Evolutionary conservation across 2,113 vertebrate species (phyloP).

Genomic region (Clarias magur): DNA sequence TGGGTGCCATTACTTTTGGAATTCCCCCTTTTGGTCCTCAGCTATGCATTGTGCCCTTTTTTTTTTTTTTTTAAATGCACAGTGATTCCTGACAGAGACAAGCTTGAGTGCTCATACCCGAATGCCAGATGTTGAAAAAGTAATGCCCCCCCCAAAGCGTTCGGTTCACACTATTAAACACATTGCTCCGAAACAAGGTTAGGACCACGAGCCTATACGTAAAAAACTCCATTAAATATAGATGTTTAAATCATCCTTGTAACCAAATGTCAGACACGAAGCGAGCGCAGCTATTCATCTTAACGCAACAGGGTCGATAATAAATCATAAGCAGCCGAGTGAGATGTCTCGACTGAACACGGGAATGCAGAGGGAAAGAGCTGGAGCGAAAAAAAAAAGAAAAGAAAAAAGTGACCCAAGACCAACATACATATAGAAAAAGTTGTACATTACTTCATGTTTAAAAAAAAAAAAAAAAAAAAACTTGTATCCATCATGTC

Average conservation of each 20-base stretch:
- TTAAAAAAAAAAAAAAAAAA: constrained; percentile 35
- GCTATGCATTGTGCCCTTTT: background rate
- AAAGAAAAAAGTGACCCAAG: background rate
- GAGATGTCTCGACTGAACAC: constrained; percentile 20
- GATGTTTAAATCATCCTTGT: constrained; percentile 22
- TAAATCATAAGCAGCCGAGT: constrained; percentile 26
- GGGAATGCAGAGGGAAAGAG: constrained; percentile 18
- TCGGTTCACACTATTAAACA: background rate
- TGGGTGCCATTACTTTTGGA: background rate
- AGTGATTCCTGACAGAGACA: constrained; percentile 47
- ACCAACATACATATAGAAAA: constrained; percentile 32
- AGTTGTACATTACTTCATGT: background rate
- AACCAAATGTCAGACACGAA: constrained; percentile 22
- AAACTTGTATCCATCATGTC: constrained; percentile 55
- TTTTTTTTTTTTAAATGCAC: background rate
- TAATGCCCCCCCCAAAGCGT: background rate
- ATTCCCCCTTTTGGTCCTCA: background rate
- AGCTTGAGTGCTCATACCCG: background rate
- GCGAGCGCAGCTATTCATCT: constrained; percentile 7
- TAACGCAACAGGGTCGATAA: background rate
- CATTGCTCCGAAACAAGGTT: background rate
- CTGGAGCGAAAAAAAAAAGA: background rate
- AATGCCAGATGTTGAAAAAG: background rate
- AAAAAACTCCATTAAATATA: constrained; percentile 20
- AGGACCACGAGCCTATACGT: background rate